Evolutionary conservation across 2,888 invertebrate species (phyloP).

Genomic region (Brenthis ino): DNA sequence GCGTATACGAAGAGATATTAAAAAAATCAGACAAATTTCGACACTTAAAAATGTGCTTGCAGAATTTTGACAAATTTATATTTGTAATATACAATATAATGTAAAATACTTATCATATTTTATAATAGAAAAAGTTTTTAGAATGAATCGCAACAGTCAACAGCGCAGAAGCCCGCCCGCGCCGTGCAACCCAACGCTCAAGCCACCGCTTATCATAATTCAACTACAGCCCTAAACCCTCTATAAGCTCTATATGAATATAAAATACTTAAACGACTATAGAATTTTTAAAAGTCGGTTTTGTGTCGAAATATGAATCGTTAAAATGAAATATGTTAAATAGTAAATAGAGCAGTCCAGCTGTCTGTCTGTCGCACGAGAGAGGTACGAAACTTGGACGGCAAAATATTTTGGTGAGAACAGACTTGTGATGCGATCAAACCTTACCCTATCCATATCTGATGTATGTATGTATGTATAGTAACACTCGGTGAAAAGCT

Average conservation of each 20-base stretch:
- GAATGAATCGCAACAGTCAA: too few species aligned
- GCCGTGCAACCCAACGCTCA: slow-evolving; percentile 40
- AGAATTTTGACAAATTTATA: too few species aligned
- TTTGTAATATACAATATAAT: too few species aligned
- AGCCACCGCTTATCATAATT: slow-evolving; percentile 46
- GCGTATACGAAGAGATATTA: not conserved
- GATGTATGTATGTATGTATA: slow-evolving; percentile 6
- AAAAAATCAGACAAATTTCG: too few species aligned
- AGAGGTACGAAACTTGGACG: slow-evolving; percentile 70
- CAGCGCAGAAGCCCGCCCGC: not conserved
- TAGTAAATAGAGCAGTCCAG: slow-evolving; percentile 64
- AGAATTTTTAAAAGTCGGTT: slow-evolving; percentile 58
- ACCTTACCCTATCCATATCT: slow-evolving; percentile 28
- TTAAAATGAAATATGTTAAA: slow-evolving; percentile 57
- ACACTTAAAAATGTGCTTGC: too few species aligned
- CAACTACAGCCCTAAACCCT: slow-evolving; percentile 69
- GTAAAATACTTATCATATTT: too few species aligned
- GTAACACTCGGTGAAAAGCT: slow-evolving; percentile 32
- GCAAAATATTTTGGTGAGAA: slow-evolving; percentile 73
- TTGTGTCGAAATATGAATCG: slow-evolving; percentile 70
- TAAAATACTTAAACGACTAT: slow-evolving; percentile 74
- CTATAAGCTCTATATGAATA: slow-evolving; percentile 81
- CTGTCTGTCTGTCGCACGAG: slow-evolving; percentile 50
- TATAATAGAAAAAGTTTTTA: too few species aligned
- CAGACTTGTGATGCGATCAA: slow-evolving; percentile 38